These are phyloP conservation scores for Siniperca scherzeri DNA, from an alignment of 2,797 vertebrate species.

Conservation along the genomic window DNA sequence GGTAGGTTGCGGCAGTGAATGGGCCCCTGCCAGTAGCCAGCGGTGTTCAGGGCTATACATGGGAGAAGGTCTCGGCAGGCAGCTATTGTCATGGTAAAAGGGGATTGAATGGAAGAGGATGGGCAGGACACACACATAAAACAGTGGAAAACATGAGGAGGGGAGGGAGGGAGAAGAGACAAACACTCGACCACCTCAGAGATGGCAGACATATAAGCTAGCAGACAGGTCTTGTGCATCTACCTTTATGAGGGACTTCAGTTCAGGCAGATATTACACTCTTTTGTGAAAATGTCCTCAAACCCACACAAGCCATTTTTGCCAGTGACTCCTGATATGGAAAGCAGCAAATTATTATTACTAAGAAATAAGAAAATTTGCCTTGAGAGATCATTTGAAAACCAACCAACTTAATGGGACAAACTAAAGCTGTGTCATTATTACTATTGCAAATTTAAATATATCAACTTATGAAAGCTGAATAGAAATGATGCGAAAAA, in stretches of 20 bases:
- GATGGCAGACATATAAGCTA: slow-evolving; percentile 59
- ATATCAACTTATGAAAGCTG: background rate
- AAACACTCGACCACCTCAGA: slow-evolving; percentile 79
- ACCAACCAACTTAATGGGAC: background rate
- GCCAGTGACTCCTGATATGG: background rate
- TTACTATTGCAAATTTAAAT: background rate
- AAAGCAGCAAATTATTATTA: background rate
- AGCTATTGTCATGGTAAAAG: slow-evolving; percentile 82
- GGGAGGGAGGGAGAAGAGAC: slow-evolving; percentile 48
- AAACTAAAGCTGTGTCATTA: background rate
- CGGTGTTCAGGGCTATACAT: slow-evolving; percentile 67
- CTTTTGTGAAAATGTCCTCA: background rate
- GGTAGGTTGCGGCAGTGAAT: slow-evolving; percentile 69
- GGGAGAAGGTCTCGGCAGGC: slow-evolving; percentile 74
- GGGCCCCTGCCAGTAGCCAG: slow-evolving; percentile 72
- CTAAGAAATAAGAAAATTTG: background rate
- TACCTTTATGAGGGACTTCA: slow-evolving; percentile 8
- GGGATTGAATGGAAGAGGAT: slow-evolving; percentile 76
- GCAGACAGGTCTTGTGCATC: slow-evolving; percentile 6
- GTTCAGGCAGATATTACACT: background rate
- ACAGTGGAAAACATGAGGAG: slow-evolving; percentile 73
- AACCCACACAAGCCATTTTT: background rate
- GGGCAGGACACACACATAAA: slow-evolving; percentile 81
- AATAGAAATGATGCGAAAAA: background rate
- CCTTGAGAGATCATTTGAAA: background rate